These are phyloP conservation scores for Sylvietta virens DNA, from an alignment of 2,113 vertebrate species.

Conservation along the genomic window DNA sequence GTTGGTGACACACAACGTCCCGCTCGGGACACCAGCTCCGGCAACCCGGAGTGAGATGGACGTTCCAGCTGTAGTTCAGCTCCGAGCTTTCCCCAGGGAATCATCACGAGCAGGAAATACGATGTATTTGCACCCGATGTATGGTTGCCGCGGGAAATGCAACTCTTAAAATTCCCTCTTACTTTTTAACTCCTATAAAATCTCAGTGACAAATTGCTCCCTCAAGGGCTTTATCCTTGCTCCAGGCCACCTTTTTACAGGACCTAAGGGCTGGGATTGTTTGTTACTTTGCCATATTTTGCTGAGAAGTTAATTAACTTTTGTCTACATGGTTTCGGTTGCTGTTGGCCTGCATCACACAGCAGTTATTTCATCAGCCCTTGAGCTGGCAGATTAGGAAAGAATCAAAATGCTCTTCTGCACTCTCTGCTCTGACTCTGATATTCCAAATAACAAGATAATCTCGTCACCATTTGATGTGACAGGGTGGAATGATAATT, in stretches of 20 bases:
- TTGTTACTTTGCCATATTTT: not conserved
- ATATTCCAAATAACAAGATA: not conserved
- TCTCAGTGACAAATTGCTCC: not conserved
- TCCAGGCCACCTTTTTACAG: not conserved
- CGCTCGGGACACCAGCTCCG: not conserved
- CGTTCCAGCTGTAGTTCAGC: not conserved
- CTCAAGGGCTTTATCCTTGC: not conserved
- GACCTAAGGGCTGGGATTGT: not conserved
- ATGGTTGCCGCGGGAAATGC: not conserved
- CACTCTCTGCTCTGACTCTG: not conserved
- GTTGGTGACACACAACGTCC: fast-evolving
- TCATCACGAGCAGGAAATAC: not conserved
- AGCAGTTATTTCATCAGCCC: not conserved
- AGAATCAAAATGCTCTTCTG: not conserved
- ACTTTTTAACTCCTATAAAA: not conserved
- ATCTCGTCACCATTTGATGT: fast-evolving
- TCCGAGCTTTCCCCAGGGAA: not conserved
- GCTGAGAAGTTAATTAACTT: not conserved
- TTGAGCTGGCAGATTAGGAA: not conserved
- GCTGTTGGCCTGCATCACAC: not conserved
- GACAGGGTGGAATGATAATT: not conserved
- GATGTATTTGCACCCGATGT: not conserved
- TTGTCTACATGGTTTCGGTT: too few relatives aligned
- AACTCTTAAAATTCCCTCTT: not conserved
- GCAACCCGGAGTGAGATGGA: not conserved